Base-by-base conservation (phyloP, 2,888 invertebrate genomes). In the Buathra laborator region DNA sequence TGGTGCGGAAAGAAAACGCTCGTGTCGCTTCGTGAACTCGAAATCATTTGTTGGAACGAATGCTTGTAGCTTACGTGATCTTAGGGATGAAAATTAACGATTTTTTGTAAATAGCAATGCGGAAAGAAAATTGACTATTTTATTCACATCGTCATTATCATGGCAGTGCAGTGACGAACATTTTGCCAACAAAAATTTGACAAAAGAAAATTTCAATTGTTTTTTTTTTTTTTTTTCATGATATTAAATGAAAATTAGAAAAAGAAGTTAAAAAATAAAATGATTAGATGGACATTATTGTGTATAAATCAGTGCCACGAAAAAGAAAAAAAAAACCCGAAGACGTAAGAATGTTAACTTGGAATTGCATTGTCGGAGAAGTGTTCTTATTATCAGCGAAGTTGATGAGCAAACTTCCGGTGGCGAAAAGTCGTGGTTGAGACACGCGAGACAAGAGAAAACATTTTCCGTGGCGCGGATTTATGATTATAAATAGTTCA, bases 401-500 rank as follows among this genome's bases (percentile, higher is more conserved):
- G 16, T 78, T 68, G 62, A 79, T 32, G 78, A 64, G 68, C 4
- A 32, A 72, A 53, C 7, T 51, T 83, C 80, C 62, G 37, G n/a
- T n/a, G 79, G 46, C 32, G 56, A 76, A 71, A 71, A 72, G 80
- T 84, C 84, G 53, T 66, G 37, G 64, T 75, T 32, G 71, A 24
- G 53, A 80, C 53, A 80, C 43, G 67, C 29, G 62, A 80, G 76
- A 84, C 77, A 48, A 48, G 66, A 32, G 59, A 43, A 14, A 56
- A 80, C 14, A 81, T 81, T 81, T 81, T 32, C 32, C 70, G 46
- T 9, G 16, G 84, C 81, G 66, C 78, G 78, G 84, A 85, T 85
- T 92, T 92, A 92, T 90, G 91, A 93, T 93, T 93, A 93, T 93
- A 93, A 93, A 93, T 93, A 91, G 93, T 93, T 92, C 88, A 89